Conservation (phyloP, 1,140 invertebrate genomes). For the Eufriesea mexicana region DNA sequence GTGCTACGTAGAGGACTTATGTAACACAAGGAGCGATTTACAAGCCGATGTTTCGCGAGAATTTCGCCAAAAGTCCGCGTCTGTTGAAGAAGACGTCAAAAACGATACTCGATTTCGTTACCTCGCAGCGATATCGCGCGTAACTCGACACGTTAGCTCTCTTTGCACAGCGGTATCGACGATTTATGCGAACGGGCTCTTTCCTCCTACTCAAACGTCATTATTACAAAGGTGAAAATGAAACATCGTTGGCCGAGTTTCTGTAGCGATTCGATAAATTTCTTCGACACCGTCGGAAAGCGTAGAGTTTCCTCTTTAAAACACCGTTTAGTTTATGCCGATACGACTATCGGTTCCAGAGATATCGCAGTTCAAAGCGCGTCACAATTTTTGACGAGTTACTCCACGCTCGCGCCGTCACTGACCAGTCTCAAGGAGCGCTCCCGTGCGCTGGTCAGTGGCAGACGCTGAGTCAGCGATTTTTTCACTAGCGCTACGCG, state of each 20-base stretch:
- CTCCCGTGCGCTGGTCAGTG: background rate
- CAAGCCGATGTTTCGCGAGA: background rate
- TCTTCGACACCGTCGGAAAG: background rate
- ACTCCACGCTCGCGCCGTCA: too few species aligned
- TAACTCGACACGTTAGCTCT: background rate
- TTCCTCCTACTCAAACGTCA: background rate
- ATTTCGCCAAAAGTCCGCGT: background rate
- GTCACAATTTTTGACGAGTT: background rate
- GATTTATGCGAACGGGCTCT: background rate
- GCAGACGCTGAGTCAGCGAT: background rate
- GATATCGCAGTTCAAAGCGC: background rate
- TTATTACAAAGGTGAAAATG: background rate
- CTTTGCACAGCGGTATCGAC: too few species aligned
- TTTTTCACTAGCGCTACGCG: background rate
- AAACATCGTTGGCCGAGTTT: background rate
- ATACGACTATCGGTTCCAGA: background rate
- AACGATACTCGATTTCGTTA: too few species aligned
- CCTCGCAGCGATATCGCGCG: background rate
- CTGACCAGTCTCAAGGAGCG: background rate
- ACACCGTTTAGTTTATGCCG: background rate
- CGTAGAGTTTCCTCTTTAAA: background rate
- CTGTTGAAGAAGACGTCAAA: too few species aligned
- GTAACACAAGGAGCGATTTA: background rate
- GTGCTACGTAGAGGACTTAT: background rate
- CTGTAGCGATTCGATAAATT: background rate